These are phyloP conservation scores for Intellagama lesueurii DNA, from an alignment of 2,797 vertebrate genomes.

Conservation along the genomic window DNA sequence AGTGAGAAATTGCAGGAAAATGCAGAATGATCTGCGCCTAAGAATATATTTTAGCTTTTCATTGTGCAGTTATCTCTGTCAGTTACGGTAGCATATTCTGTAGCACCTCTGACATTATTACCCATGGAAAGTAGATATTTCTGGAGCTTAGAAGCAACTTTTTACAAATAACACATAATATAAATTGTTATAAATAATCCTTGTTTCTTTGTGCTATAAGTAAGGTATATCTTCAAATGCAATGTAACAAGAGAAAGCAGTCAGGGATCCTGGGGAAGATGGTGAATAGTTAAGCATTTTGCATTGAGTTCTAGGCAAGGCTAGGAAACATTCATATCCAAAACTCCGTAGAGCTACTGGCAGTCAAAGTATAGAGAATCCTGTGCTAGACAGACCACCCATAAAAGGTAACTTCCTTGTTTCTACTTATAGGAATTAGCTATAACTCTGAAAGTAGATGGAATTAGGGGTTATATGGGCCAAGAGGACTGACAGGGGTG, in stretches of 20 bases:
- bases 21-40: conserved; percentile 33
- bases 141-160: neutral
- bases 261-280: neutral
- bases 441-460: too few relatives aligned
- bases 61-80: conserved; percentile 18
- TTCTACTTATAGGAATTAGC: too few relatives aligned
- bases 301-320: neutral
- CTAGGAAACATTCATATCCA: neutral
- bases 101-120: conserved; percentile 3
- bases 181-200: too few relatives aligned
- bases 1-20: conserved; percentile 60
- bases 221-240: neutral
- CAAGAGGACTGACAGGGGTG: neutral
- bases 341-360: neutral
- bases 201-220: neutral
- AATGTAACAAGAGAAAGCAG: too few relatives aligned
- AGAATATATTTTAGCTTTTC: neutral
- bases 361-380: neutral
- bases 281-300: neutral
- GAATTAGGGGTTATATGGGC: too few relatives aligned
- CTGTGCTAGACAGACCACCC: too few relatives aligned
- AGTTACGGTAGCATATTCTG: neutral
- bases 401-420: too few relatives aligned
- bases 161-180: neutral
- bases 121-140: conserved; percentile 11